Conservation (phyloP, 2,888 invertebrate genomes). For the Endotricha flammealis region DNA sequence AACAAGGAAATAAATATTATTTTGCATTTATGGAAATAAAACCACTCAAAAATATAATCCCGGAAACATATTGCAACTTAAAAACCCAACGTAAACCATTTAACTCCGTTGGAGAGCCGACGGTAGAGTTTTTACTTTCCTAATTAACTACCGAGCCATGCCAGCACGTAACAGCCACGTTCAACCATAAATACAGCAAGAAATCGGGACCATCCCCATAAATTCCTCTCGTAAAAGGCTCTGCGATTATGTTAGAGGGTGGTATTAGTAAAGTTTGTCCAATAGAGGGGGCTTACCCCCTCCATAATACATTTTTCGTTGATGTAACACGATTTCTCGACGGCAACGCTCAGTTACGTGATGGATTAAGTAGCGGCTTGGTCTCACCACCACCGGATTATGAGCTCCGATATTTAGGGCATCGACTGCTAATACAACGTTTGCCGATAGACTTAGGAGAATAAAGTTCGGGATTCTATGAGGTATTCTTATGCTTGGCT, state of each 20-base stretch:
- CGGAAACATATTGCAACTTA: constrained; percentile 13
- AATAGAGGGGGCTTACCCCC: constrained; percentile 57
- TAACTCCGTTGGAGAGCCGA: constrained; percentile 16
- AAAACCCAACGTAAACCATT: constrained; percentile 23
- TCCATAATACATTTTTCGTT: constrained; percentile 79
- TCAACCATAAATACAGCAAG: constrained; percentile 73
- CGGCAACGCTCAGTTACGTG: constrained; percentile 75
- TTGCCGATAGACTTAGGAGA: constrained; percentile 66
- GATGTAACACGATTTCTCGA: constrained; percentile 79
- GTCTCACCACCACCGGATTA: constrained; percentile 70
- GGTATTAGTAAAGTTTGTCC: constrained; percentile 79
- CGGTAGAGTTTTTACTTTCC: constrained; percentile 48
- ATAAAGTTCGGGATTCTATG: constrained; percentile 40
- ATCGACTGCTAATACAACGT: constrained; percentile 69
- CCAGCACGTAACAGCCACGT: constrained; percentile 67
- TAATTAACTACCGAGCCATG: constrained; percentile 65
- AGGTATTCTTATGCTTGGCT: constrained; percentile 24
- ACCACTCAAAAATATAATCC: constrained; percentile 1
- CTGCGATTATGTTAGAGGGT: constrained; percentile 77
- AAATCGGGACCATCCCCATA: constrained; percentile 77
- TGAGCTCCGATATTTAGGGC: constrained; percentile 71
- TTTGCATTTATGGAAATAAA: not conserved
- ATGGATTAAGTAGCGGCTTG: constrained; percentile 75
- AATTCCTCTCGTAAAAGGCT: constrained; percentile 79
- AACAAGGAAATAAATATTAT: constrained; percentile 1